Conservation (phyloP, 1,140 invertebrate genomes). For the Lanistes nyassanus region DNA sequence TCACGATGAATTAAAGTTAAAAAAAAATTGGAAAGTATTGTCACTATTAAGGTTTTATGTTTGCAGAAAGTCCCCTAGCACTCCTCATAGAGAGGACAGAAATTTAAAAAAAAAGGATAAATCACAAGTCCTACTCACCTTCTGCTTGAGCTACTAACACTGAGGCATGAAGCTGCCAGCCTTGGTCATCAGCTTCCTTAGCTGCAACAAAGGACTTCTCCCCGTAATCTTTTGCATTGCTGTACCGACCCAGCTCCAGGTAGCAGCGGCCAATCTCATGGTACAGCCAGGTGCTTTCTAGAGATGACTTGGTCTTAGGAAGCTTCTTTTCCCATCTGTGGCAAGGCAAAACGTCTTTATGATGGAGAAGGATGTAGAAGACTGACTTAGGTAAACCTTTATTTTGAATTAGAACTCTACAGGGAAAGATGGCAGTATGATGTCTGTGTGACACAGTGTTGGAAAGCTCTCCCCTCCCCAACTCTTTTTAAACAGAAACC, state of each 20-base stretch:
- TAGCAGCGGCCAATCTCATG: constrained; percentile 68
- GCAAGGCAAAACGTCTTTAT: too few relatives aligned
- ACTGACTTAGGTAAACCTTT: too few relatives aligned
- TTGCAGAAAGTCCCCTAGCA: too few relatives aligned
- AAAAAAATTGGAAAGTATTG: too few relatives aligned
- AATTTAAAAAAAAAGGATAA: constrained; percentile 5
- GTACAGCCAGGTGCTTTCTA: constrained; percentile 66
- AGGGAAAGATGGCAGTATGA: too few relatives aligned
- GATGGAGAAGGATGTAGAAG: too few relatives aligned
- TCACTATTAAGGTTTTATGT: too few relatives aligned
- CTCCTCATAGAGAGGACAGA: too few relatives aligned
- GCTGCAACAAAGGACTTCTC: constrained; percentile 63
- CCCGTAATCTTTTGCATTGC: constrained; percentile 63
- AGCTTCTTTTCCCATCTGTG: constrained; percentile 63
- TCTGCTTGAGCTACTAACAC: constrained; percentile 65
- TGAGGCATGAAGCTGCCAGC: constrained; percentile 65
- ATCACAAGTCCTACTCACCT: constrained; percentile 37
- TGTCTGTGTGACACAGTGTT: not conserved
- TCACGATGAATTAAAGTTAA: too few relatives aligned
- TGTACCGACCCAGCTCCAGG: constrained; percentile 58
- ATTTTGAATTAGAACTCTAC: too few relatives aligned
- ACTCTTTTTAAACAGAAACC: not conserved
- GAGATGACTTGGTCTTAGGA: constrained; percentile 53
- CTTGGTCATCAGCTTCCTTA: constrained; percentile 59
- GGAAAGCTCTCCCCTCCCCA: too few relatives aligned